Conservation (phyloP, 2,113 vertebrate species). For the Centropristis striata region DNA sequence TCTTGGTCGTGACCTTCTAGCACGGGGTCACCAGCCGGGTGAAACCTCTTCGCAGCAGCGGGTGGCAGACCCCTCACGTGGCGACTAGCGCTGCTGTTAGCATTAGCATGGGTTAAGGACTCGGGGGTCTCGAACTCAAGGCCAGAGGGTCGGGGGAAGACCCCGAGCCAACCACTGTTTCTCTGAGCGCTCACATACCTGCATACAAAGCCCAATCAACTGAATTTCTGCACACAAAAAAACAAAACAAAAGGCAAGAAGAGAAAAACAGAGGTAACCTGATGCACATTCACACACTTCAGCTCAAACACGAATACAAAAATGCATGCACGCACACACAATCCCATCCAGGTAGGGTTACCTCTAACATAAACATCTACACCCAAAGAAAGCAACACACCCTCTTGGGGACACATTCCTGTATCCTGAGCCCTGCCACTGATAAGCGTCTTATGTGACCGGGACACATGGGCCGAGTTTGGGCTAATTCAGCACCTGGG, state of each 20-base stretch:
- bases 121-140: conserved; percentile 45
- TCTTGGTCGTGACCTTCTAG: conserved; percentile 68
- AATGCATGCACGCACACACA: conserved; percentile 58
- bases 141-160: conserved; percentile 48
- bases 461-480: conserved; percentile 67
- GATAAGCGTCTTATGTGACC: conserved; percentile 71
- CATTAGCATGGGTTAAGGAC: conserved; percentile 68
- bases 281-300: conserved; percentile 54
- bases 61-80: conserved; percentile 46
- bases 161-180: conserved; percentile 47
- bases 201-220: conserved; percentile 38
- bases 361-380: conserved; percentile 75
- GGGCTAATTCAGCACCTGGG: conserved; percentile 79
- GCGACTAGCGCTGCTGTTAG: conserved; percentile 46
- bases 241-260: background rate
- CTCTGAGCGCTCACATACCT: conserved; percentile 34
- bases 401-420: conserved; percentile 64
- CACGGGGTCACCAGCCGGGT: conserved; percentile 47
- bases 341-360: conserved; percentile 76
- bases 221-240: conserved; percentile 17
- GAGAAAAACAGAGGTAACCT: conserved; percentile 51
- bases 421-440: conserved; percentile 63
- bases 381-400: conserved; percentile 70
- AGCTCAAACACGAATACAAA: conserved; percentile 43
- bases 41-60: conserved; percentile 44